A percentile compares a stretch with the other conserved stretches of the same genome.
These are phyloP conservation scores for Paracanthobrama guichenoti DNA, from an alignment of 2,113 vertebrate species.

Conservation along the genomic window DNA sequence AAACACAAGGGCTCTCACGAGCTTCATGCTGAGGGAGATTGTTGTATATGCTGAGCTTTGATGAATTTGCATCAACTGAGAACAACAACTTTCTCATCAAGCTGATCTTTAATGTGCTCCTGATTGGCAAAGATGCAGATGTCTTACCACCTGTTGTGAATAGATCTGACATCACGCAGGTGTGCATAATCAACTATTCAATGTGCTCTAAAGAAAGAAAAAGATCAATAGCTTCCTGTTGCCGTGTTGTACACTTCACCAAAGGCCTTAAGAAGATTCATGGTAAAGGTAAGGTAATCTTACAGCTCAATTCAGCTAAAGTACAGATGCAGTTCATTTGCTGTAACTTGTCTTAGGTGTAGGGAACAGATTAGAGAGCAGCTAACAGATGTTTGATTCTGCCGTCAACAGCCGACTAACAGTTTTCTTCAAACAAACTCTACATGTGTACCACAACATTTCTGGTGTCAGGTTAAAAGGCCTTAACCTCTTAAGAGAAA, in stretches of 20 bases:
- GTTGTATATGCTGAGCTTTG: conserved; percentile 40
- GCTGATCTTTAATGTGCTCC: conserved; percentile 54
- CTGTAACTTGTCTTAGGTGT: conserved; percentile 49
- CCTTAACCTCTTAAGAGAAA: conserved; percentile 42
- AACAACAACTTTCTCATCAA: conserved; percentile 57
- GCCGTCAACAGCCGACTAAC: conserved; percentile 56
- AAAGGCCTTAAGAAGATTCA: conserved; percentile 26
- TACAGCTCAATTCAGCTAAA: conserved; percentile 2
- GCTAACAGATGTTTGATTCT: conserved; percentile 55
- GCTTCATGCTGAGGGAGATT: conserved; percentile 46
- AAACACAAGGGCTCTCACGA: conserved; percentile 34
- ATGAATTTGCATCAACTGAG: conserved; percentile 55
- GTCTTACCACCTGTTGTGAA: conserved; percentile 59
- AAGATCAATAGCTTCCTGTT: conserved; percentile 48
- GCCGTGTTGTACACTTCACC: conserved; percentile 36
- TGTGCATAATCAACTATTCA: conserved; percentile 58
- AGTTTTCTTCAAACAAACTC: conserved; percentile 60
- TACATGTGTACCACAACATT: conserved; percentile 56
- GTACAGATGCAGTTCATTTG: conserved; percentile 26
- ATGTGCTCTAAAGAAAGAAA: conserved; percentile 54
- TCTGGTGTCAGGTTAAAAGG: conserved; percentile 53
- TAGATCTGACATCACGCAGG: conserved; percentile 59
- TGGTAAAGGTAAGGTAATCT: background rate
- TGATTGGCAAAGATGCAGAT: conserved; percentile 56
- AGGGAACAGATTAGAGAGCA: conserved; percentile 43